These are phyloP conservation scores for Corvus cornix DNA, from an alignment of 2,113 vertebrate species.

Conservation along the genomic window DNA sequence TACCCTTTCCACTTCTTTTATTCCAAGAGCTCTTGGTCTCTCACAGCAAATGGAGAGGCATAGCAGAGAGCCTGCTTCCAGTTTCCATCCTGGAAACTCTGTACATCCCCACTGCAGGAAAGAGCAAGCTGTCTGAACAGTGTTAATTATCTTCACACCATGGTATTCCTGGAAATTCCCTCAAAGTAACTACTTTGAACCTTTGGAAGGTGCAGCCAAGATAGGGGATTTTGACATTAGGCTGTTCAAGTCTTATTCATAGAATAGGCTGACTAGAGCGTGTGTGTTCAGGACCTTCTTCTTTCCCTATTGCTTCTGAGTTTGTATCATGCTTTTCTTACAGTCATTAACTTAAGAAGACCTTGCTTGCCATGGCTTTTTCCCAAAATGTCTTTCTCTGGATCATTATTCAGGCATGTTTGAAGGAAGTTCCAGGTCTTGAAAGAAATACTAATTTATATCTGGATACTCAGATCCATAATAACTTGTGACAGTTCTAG, in stretches of 20 bases:
- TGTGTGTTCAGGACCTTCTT: not conserved
- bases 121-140: not conserved
- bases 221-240: not conserved
- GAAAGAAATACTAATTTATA: not conserved
- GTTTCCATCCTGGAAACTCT: not conserved
- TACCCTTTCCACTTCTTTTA: not conserved
- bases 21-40: not conserved
- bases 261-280: not conserved
- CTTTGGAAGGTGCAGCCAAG: not conserved
- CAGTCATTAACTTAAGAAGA: not conserved
- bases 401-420: not conserved
- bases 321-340: not conserved
- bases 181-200: not conserved
- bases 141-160: not conserved
- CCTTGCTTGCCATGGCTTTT: not conserved
- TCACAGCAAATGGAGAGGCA: not conserved
- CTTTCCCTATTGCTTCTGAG: not conserved
- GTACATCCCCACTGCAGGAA: not conserved
- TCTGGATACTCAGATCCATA: not conserved
- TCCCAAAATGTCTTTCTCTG: not conserved
- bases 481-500: not conserved
- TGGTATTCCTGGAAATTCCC: not conserved
- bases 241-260: not conserved
- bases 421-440: not conserved
- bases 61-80: not conserved